phyloP scores from a whole-genome alignment of 2,888 invertebrate genomes.

The Andrena praecox region DNA sequence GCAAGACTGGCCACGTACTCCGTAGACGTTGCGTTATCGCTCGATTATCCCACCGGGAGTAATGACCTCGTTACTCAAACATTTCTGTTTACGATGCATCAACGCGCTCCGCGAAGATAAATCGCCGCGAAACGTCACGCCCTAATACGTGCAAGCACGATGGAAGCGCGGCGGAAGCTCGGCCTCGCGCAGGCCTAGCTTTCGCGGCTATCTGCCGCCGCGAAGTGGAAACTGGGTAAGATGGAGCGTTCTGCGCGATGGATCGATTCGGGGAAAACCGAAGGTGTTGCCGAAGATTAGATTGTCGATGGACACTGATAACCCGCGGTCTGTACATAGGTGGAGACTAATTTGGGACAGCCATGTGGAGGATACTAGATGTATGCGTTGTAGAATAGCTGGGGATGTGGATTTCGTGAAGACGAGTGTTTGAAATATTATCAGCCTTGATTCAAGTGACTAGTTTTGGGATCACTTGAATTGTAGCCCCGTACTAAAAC shows the following conservation, averaged over 20 bases:
- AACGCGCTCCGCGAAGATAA: constrained; percentile 59
- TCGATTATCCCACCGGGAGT: constrained; percentile 63
- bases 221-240: neutral
- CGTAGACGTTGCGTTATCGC: constrained; percentile 57
- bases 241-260: neutral
- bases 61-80: constrained; percentile 67
- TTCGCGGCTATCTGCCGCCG: neutral
- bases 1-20: constrained; percentile 11
- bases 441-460: no score
- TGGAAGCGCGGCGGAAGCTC: constrained; percentile 14
- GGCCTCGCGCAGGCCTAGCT: neutral
- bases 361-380: no score
- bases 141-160: constrained; percentile 17
- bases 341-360: neutral
- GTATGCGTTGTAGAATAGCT: no score
- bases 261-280: neutral
- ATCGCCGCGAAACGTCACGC: constrained; percentile 46
- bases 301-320: neutral
- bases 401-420: no score
- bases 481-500: no score
- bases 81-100: constrained; percentile 64
- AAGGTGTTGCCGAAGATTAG: neutral
- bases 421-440: no score
- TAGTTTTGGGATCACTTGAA: no score
- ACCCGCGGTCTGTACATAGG: neutral